A percentile compares a stretch with the other conserved stretches of the same genome.
Evolutionary conservation across 2,113 vertebrate genomes (phyloP).

Genomic region (Silurus asotus): DNA sequence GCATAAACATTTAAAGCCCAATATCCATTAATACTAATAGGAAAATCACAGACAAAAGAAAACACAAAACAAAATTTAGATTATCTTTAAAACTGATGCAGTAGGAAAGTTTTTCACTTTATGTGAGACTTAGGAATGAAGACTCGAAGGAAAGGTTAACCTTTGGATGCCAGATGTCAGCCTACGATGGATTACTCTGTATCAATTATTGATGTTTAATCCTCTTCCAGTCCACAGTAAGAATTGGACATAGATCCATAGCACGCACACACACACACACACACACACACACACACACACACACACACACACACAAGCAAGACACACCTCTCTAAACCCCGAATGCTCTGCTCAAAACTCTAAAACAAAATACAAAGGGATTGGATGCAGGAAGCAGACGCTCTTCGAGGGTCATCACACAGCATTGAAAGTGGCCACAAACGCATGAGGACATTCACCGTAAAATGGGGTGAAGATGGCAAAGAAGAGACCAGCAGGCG

Average conservation of each 20-base stretch:
- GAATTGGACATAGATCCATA: conserved; percentile 36
- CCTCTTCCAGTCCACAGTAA: conserved; percentile 48
- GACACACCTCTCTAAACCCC: conserved; percentile 22
- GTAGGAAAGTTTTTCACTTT: conserved; percentile 1
- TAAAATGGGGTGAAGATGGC: conserved; percentile 24
- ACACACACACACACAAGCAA: conserved; percentile 17
- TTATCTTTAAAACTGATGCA: conserved; percentile 2
- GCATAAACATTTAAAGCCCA: background rate
- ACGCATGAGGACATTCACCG: background rate
- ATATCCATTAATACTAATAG: background rate
- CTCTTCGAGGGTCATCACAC: background rate
- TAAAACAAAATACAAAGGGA: conserved; percentile 53
- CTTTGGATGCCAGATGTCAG: conserved; percentile 52
- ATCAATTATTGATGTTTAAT: conserved; percentile 66
- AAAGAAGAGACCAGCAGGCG: background rate
- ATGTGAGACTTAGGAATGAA: conserved; percentile 6
- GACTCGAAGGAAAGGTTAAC: conserved; percentile 36
- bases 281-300: conserved; percentile 37
- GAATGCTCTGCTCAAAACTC: conserved; percentile 11
- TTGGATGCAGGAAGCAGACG: conserved; percentile 35
- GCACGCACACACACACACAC: conserved; percentile 30
- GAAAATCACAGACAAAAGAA: background rate
- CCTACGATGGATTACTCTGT: conserved; percentile 58
- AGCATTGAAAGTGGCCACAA: background rate
- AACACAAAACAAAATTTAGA: background rate